Percentiles rank a stretch among this genome's conserved stretches.
Evolutionary conservation across 2,797 vertebrate genomes (phyloP).

Genomic region (Sebastiscus albofasciatus): DNA sequence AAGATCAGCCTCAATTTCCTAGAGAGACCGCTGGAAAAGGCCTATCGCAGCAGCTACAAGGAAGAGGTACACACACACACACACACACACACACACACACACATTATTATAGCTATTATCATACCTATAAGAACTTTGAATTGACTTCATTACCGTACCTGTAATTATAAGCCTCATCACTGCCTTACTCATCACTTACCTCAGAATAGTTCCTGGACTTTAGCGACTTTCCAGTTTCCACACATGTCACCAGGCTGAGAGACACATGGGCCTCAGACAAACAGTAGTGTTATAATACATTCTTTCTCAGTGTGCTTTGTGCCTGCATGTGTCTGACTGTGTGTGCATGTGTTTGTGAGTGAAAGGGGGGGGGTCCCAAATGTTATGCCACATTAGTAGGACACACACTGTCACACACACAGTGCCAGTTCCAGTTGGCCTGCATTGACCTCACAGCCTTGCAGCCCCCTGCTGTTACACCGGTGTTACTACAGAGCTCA

Average conservation of each 20-base stretch:
- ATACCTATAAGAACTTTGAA: not conserved
- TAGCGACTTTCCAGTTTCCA: not conserved
- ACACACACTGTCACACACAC: constrained; percentile 23
- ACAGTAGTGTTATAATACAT: not conserved
- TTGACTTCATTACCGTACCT: not conserved
- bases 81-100: constrained; percentile 1
- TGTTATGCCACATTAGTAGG: constrained; percentile 26
- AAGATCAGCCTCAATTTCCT: constrained; percentile 97
- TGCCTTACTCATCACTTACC: not conserved
- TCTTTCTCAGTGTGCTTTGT: not conserved
- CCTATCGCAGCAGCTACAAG: constrained; percentile 94
- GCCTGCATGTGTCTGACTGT: not conserved
- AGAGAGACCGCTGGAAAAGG: constrained; percentile 89
- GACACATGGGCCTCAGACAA: not conserved
- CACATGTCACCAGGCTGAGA: not conserved
- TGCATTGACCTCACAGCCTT: constrained; percentile 43
- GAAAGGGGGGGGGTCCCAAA: constrained; percentile 1
- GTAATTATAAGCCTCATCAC: not conserved
- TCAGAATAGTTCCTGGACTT: not conserved
- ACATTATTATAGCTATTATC: not conserved
- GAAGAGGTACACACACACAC: constrained; percentile 85
- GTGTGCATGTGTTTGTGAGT: not conserved
- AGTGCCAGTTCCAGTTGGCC: constrained; percentile 31
- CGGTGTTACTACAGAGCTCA: constrained; percentile 49
- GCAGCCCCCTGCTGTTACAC: constrained; percentile 70